A percentile compares a stretch with the other conserved stretches of the same genome.
Evolutionary conservation across 2,888 invertebrate species (phyloP).

Genomic region (Ligdia adustata): DNA sequence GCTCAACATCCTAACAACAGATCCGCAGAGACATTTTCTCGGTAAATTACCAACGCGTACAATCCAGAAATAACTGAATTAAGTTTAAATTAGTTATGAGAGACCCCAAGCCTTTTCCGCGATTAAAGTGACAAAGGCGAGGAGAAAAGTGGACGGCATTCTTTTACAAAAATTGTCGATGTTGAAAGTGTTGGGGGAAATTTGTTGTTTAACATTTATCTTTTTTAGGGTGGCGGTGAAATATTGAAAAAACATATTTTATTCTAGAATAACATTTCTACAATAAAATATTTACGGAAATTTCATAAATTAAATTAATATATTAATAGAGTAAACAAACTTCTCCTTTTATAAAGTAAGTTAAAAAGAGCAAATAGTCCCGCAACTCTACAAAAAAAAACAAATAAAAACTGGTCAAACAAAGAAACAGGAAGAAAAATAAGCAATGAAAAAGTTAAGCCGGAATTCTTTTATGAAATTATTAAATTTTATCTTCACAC

Average conservation of each 20-base stretch:
- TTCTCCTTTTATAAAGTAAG: background rate
- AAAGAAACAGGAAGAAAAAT: constrained; percentile 16
- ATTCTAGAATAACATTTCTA: no score
- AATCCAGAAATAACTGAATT: constrained; percentile 54
- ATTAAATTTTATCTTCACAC: constrained; percentile 22
- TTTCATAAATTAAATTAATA: background rate
- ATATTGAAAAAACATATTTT: background rate
- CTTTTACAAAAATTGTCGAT: constrained; percentile 15
- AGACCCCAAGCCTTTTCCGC: constrained; percentile 39
- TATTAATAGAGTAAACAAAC: background rate
- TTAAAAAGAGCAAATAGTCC: no score
- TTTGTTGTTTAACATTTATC: constrained; percentile 19
- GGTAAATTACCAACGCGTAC: constrained; percentile 42
- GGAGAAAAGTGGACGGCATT: constrained; percentile 10
- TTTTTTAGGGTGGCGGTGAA: constrained; percentile 4
- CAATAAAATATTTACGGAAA: background rate
- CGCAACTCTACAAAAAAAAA: constrained; percentile 2
- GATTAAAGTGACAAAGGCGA: constrained; percentile 45
- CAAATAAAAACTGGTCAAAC: constrained; percentile 7
- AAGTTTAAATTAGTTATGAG: constrained; percentile 58
- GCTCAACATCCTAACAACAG: constrained; percentile 12
- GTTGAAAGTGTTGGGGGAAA: constrained; percentile 15
- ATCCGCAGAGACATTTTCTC: constrained; percentile 32
- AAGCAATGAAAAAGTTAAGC: no score
- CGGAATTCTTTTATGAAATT: constrained; percentile 22